Base-by-base conservation (phyloP, 2,797 vertebrate genomes). In the Peromyscus nudipes region DNA sequence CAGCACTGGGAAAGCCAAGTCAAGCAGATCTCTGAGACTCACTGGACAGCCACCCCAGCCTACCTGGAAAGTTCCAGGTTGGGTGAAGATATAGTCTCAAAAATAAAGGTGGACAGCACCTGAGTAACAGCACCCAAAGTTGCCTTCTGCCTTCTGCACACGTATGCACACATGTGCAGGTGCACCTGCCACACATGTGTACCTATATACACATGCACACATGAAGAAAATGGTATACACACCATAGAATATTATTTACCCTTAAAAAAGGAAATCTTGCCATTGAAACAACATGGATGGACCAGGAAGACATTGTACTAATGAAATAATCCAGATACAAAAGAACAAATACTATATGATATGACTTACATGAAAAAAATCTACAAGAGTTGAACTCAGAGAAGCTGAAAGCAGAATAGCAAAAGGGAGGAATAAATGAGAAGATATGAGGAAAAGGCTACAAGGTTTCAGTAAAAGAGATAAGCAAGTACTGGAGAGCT, bases 201-300 rank as follows among this genome's bases (percentile, higher is more conserved):
- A 34, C 16, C 46, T 80, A 7, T 49, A 55, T 34, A 55, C 14
- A n/a, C 31, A 55, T 52, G 49, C 31, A 34, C 29, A 55, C 9
- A 2, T 60, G 31, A 75, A 88, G 86, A 60, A 88, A 64, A 46
- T 16, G n/a, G 14, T 29, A 29, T 60, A 43, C 21, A 10, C 4
- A 52, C 13, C 52, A 77, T 23, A 16, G n/a, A 89, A 71, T 84
- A 83, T 49, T 65, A 73, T 73, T 80, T 60, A 79, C 46, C 5
- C 43, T 95, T 83, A 12, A 81, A 86, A 85, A 90, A 52, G n/a
- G 17, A 89, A 89, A 94, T 84, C 31, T 12, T 83, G 9, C 21
- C 25, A 79, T 94, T 84, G 55, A 37, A 85, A 84, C 23, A 85
- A 80, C 75, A 57, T 57, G 21, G 37, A 55, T 75, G 46, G 80